Evolutionary conservation across 1,140 invertebrate species (phyloP), one percentile per base, ranked within the genome.

Genomic region (Prorops nasuta): DNA sequence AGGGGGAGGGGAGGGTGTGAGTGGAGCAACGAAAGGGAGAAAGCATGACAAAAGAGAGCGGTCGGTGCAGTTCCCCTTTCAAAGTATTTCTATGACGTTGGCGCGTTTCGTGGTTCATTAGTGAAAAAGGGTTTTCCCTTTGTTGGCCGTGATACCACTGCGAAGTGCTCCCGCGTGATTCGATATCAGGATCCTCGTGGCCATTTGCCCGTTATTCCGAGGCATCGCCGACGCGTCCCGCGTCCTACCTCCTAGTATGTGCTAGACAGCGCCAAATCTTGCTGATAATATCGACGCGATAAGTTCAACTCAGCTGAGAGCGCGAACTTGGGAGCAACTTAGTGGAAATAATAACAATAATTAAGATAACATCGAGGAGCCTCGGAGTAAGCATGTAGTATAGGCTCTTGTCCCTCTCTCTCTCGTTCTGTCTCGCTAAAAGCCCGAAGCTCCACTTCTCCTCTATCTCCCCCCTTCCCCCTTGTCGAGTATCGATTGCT

Each of bases 21-120:
- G n/a, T 10, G 24, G 10, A 10, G 24, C 10, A 6, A 28, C 24
- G 4, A 10, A 28, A 28, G 4, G 24, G 24, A 10, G 24, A 28
- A 10, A 10, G 24, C 24, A 31, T 17, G 47, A 40, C 47, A 60
- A 53, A 61, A 61, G 60, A 56, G 59, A 56, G 19, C 45, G 21
- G 35, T 36, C 51, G 37, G 44, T 44, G 39, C 54, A 47, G 43
- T 46, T 61, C 54, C 24, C 42, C 42, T 62, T 62, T 62, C 58
- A 58, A 51, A 44, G 54, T 49, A 61, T 61, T 62, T 62, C 60
- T 62, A 62, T 62, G 60, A 62, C 58, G 58, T 58, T 58, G 50
- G 59, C 48, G 47, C 60, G 54, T 62, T 62, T 62, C 60, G 60
- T 62, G 54, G 60, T 62, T 62, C 60, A 62, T 62, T 62, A 62